These are phyloP conservation scores for Conistra vaccinii DNA, from an alignment of 2,888 invertebrate genomes.

Conservation along the genomic window DNA sequence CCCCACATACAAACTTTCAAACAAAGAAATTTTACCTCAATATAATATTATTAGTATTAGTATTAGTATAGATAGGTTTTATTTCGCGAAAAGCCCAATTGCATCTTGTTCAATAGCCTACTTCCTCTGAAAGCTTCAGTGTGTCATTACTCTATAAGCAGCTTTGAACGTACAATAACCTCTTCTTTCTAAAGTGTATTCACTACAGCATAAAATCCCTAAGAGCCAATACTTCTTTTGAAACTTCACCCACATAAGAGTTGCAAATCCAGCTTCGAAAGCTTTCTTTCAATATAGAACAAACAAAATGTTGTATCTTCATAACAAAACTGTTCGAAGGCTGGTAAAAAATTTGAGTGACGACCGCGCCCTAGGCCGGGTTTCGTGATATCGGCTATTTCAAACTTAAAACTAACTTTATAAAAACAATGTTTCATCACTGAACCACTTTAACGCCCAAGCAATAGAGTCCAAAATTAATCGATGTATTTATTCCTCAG, in stretches of 20 bases:
- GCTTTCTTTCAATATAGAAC: slow-evolving; percentile 59
- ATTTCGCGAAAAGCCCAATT: background rate
- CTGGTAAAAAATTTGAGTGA: slow-evolving; percentile 70
- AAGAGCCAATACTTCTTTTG: slow-evolving; percentile 17
- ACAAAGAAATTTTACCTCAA: no score
- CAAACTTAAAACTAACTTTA: slow-evolving; percentile 41
- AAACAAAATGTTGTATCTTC: slow-evolving; percentile 68
- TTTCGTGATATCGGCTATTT: slow-evolving; percentile 53
- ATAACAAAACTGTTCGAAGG: slow-evolving; percentile 66
- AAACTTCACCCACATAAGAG: slow-evolving; percentile 20
- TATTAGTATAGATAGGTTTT: background rate
- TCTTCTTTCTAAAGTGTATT: background rate
- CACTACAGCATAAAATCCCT: slow-evolving; percentile 2
- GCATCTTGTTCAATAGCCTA: background rate
- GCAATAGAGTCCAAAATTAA: slow-evolving; percentile 54
- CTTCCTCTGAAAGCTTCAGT: background rate
- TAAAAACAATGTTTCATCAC: slow-evolving; percentile 18
- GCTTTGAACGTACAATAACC: slow-evolving; percentile 11
- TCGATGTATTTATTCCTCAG: slow-evolving; percentile 10
- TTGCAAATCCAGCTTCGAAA: slow-evolving; percentile 29
- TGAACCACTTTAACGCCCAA: slow-evolving; percentile 23
- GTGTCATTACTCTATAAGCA: slow-evolving; percentile 2
- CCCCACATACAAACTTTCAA: no score
- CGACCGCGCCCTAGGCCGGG: slow-evolving; percentile 71
- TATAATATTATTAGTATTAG: no score